Evolutionary conservation across 2,113 vertebrate species (phyloP).

Genomic region (Eulacestoma nigropectus): DNA sequence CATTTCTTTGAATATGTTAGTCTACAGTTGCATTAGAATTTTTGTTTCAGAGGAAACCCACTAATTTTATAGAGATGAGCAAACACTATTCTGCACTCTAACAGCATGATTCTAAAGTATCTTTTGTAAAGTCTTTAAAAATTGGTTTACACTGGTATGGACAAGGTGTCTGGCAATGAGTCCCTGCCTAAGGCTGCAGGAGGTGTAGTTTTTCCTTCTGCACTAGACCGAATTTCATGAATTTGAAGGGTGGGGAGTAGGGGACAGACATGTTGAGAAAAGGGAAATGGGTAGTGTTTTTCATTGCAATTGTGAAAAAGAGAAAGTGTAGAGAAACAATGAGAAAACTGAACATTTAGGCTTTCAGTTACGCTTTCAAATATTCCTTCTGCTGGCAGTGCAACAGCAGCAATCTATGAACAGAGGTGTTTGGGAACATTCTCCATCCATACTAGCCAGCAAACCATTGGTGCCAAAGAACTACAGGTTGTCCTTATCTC

Average conservation of each 20-base stretch:
- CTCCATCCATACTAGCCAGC: background rate
- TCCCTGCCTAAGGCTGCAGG: background rate
- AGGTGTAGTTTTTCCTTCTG: background rate
- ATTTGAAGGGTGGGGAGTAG: background rate
- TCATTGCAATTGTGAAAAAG: background rate
- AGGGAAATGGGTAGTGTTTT: background rate
- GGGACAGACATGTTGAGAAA: background rate
- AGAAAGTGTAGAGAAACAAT: background rate
- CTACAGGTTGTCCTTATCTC: background rate
- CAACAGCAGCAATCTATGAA: background rate
- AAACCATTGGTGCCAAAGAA: background rate
- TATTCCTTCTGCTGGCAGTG: background rate
- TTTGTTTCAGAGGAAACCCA: background rate
- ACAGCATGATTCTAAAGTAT: background rate
- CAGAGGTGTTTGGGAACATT: background rate
- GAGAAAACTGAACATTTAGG: background rate
- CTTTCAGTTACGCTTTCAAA: background rate
- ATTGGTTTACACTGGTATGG: background rate
- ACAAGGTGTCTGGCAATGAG: background rate
- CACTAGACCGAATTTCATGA: background rate
- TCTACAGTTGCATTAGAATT: background rate
- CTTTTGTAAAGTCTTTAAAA: background rate
- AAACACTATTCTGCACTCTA: background rate
- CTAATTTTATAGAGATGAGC: background rate
- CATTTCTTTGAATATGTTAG: background rate